A percentile compares a stretch with the other conserved stretches of the same genome.
Conservation (phyloP, 2,888 invertebrate genomes). For the Drosophila robusta region DNA sequence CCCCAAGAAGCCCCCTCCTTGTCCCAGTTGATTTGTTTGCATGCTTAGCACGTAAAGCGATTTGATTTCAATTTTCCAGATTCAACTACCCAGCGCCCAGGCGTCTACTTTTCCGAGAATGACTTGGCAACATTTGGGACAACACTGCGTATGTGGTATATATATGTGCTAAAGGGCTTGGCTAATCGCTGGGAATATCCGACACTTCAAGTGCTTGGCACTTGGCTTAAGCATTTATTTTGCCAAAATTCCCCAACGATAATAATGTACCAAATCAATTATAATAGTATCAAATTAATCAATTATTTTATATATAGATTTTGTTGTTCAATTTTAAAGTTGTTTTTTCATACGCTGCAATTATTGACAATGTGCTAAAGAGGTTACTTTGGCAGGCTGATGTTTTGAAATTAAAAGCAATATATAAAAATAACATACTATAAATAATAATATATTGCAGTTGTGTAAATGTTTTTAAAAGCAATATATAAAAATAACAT, state of each 20-base stretch:
- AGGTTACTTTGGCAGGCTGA: no score
- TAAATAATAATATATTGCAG: no score
- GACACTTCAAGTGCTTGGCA: conserved; percentile 22
- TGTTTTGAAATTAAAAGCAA: no score
- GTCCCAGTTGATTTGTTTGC: conserved; percentile 54
- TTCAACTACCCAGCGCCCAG: conserved; percentile 63
- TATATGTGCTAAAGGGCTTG: conserved; percentile 14
- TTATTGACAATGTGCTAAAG: no score
- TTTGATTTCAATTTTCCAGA: conserved; percentile 83
- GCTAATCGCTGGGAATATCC: conserved; percentile 55
- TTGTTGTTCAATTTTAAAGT: background rate
- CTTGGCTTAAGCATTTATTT: background rate
- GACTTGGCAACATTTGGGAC: conserved; percentile 53
- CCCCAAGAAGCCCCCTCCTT: conserved; percentile 6
- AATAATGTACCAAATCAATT: conserved; percentile 13
- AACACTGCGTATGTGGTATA: conserved; percentile 45
- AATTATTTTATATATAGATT: conserved; percentile 1
- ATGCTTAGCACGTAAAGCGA: conserved; percentile 82
- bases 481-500: no score
- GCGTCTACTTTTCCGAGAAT: conserved; percentile 62
- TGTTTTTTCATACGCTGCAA: background rate
- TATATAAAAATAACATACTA: no score
- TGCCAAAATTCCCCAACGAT: background rate
- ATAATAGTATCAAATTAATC: conserved; percentile 9
- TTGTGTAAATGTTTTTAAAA: no score